These are phyloP conservation scores for Lobophora halterata DNA, from an alignment of 2,888 invertebrate genomes.

Conservation along the genomic window DNA sequence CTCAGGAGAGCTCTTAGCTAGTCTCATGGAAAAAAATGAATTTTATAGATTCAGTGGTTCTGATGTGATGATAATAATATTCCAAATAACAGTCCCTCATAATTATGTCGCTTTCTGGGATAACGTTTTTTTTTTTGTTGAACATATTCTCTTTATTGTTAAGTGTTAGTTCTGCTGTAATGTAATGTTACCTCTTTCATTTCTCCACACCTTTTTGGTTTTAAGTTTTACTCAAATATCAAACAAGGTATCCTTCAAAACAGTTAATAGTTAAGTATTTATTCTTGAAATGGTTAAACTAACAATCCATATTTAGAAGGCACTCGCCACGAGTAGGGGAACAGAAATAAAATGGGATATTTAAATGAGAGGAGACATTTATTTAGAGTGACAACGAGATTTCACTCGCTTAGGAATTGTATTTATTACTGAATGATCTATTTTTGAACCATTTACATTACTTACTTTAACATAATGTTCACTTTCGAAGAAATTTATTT, in stretches of 20 bases:
- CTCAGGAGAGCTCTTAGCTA: too few species aligned
- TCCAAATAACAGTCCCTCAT: too few species aligned
- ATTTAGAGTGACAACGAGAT: slow-evolving; percentile 69
- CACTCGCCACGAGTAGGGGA: slow-evolving; percentile 46
- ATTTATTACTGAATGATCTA: slow-evolving; percentile 30
- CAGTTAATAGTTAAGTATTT: slow-evolving; percentile 26
- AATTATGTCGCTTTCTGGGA: too few species aligned
- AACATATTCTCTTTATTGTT: too few species aligned
- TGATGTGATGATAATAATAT: too few species aligned
- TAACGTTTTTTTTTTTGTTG: too few species aligned
- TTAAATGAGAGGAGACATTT: slow-evolving; percentile 64
- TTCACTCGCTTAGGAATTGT: slow-evolving; percentile 61
- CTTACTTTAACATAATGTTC: slow-evolving; percentile 12
- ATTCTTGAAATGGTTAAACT: slow-evolving; percentile 43
- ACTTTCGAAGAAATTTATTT: too few species aligned
- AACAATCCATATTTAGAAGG: slow-evolving; percentile 50
- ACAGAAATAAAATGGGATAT: slow-evolving; percentile 73
- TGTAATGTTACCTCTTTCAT: too few species aligned
- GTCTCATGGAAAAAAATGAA: too few species aligned
- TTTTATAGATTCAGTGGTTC: too few species aligned
- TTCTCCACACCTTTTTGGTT: too few species aligned
- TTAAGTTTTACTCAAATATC: slow-evolving; percentile 11
- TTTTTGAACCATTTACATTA: slow-evolving; percentile 2
- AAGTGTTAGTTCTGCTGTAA: too few species aligned
- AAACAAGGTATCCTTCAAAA: slow-evolving; percentile 12